Evolutionary conservation across 2,113 vertebrate genomes (phyloP).

Genomic region (Ammospiza nelsoni): DNA sequence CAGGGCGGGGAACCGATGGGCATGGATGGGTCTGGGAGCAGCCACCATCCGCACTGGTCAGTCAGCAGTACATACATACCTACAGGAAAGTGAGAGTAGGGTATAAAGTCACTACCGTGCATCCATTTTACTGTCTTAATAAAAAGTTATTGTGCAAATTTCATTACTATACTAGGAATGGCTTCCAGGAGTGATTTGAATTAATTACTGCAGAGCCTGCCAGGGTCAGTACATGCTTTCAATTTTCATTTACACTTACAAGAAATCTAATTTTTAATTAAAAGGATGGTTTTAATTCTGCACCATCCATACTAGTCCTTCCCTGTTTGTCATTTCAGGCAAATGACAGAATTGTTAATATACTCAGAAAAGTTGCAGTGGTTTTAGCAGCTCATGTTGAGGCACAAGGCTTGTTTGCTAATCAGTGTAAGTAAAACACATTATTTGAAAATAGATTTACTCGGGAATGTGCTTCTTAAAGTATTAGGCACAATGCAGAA

Average conservation of each 20-base stretch:
- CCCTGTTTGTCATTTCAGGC: not conserved
- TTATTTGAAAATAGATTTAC: not conserved
- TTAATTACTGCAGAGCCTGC: not conserved
- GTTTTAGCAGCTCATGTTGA: not conserved
- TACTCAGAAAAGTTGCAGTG: not conserved
- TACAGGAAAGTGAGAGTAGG: not conserved
- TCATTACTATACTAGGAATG: not conserved
- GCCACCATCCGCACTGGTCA: slow-evolving; percentile 45
- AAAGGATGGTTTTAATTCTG: not conserved
- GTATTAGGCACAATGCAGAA: not conserved
- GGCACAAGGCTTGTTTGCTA: not conserved
- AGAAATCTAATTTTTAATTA: slow-evolving; percentile 8
- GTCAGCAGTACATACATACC: not conserved
- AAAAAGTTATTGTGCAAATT: not conserved
- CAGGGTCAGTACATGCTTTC: not conserved
- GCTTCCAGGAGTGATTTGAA: not conserved
- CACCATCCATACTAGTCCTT: not conserved
- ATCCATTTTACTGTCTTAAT: not conserved
- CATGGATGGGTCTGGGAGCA: slow-evolving; percentile 66
- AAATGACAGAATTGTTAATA: not conserved
- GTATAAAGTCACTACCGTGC: not conserved
- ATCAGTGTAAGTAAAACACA: not conserved
- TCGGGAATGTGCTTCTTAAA: not conserved
- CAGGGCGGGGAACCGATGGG: slow-evolving; percentile 47
- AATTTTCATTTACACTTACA: not conserved